These are phyloP conservation scores for Peromyscus maniculatus DNA, from an alignment of 2,113 vertebrate species.

Conservation along the genomic window DNA sequence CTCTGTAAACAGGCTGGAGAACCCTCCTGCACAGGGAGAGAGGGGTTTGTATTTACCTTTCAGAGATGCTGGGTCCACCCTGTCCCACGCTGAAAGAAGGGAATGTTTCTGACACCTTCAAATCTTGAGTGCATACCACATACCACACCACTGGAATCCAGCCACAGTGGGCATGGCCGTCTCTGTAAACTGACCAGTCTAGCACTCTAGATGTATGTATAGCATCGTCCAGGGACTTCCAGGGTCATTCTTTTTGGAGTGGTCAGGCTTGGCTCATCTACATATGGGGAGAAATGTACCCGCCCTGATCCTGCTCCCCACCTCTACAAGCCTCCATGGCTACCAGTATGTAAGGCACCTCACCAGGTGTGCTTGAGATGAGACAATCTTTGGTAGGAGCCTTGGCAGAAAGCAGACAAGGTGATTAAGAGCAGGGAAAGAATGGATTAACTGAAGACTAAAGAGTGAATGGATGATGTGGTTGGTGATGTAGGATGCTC, in stretches of 20 bases:
- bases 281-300: slow-evolving; percentile 3
- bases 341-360: not conserved
- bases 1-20: slow-evolving; percentile 85
- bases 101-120: slow-evolving; percentile 84
- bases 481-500: slow-evolving; percentile 30
- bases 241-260: not conserved
- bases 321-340: not conserved
- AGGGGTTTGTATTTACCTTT: slow-evolving; percentile 84
- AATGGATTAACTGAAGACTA: not conserved
- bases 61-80: slow-evolving; percentile 85
- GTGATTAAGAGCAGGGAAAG: not conserved
- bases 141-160: slow-evolving; percentile 75
- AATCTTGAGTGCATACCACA: slow-evolving; percentile 83
- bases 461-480: not conserved
- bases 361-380: slow-evolving; percentile 21
- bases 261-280: not conserved
- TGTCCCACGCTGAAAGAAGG: slow-evolving; percentile 82
- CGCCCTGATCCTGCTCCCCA: not conserved
- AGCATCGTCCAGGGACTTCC: slow-evolving; percentile 62
- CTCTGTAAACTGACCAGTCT: slow-evolving; percentile 76
- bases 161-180: slow-evolving; percentile 64
- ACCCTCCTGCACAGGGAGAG: slow-evolving; percentile 77
- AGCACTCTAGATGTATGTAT: slow-evolving; percentile 54
- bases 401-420: not conserved
- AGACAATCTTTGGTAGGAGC: not conserved